Percentiles rank a stretch among this genome's conserved stretches.
Conservation (phyloP, 2,113 vertebrate genomes). For the Esox niger region DNA sequence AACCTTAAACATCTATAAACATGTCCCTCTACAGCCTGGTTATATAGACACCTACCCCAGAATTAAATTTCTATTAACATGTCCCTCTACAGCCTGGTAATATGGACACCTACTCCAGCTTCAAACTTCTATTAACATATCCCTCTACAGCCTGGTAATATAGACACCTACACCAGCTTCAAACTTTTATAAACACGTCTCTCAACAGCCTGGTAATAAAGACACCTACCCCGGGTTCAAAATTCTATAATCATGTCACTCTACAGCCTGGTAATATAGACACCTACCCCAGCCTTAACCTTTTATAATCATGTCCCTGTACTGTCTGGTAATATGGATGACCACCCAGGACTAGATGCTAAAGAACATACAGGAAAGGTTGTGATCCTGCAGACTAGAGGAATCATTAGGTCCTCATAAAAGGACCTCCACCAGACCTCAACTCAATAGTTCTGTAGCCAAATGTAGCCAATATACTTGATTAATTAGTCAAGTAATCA, state of each 20-base stretch:
- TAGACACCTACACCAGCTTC: conserved; percentile 38
- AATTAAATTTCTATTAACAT: too few relatives aligned
- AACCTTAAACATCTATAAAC: not conserved
- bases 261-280: not conserved
- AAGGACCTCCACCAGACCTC: conserved; percentile 56
- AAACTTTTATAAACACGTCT: too few relatives aligned
- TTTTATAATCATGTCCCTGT: not conserved
- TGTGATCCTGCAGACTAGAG: conserved; percentile 52
- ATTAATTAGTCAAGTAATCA: conserved; percentile 75
- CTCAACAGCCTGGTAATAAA: too few relatives aligned
- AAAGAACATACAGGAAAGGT: conserved; percentile 54
- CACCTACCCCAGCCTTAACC: conserved; percentile 37
- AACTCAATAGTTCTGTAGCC: conserved; percentile 66
- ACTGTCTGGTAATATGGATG: conserved; percentile 4
- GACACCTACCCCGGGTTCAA: too few relatives aligned
- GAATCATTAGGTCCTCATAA: conserved; percentile 72
- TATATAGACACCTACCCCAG: conserved; percentile 31
- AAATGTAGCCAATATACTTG: conserved; percentile 65
- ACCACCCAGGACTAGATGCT: conserved; percentile 44
- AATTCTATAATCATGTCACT: too few relatives aligned
- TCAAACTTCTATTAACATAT: not conserved
- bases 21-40: not conserved
- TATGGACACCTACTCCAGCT: too few relatives aligned
- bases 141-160: not conserved
- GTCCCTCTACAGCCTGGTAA: too few relatives aligned